A percentile compares a stretch with the other conserved stretches of the same genome.
Evolutionary conservation across 2,888 invertebrate species (phyloP).

Genomic region (Acanthoscelides obtectus): DNA sequence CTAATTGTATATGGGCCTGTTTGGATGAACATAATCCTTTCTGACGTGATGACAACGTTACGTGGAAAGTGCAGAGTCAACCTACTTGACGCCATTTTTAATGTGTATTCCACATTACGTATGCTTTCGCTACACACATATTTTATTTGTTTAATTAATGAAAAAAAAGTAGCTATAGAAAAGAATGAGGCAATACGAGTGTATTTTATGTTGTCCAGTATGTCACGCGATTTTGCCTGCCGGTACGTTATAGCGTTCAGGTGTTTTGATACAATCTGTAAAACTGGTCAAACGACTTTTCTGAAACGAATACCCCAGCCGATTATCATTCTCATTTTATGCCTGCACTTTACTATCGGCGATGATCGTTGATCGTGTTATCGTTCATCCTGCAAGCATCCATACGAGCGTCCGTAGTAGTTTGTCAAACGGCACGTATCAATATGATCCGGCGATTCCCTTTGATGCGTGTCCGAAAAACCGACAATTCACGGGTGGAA

Average conservation of each 20-base stretch:
- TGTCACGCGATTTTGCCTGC: constrained; percentile 46
- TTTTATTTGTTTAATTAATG: constrained; percentile 45
- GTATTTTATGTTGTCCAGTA: constrained; percentile 46
- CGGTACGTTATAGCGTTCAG: constrained; percentile 35
- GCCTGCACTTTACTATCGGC: no score
- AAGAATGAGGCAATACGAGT: constrained; percentile 41
- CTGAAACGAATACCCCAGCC: background rate
- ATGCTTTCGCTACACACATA: constrained; percentile 32
- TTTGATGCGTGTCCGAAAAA: no score
- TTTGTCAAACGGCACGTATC: no score
- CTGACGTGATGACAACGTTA: no score
- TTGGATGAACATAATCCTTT: no score
- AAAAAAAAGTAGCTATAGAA: constrained; percentile 34
- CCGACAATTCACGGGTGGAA: no score
- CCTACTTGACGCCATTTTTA: no score
- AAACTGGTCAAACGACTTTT: constrained; percentile 37
- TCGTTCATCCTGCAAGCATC: no score
- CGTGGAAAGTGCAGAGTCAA: no score
- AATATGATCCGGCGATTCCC: no score
- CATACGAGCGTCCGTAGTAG: background rate
- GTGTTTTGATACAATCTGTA: constrained; percentile 43
- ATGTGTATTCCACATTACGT: background rate
- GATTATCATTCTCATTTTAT: background rate
- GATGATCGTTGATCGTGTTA: no score
- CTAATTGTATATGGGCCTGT: no score